These are phyloP conservation scores for Eretmocerus hayati DNA, from an alignment of 2,888 invertebrate species.

Conservation along the genomic window DNA sequence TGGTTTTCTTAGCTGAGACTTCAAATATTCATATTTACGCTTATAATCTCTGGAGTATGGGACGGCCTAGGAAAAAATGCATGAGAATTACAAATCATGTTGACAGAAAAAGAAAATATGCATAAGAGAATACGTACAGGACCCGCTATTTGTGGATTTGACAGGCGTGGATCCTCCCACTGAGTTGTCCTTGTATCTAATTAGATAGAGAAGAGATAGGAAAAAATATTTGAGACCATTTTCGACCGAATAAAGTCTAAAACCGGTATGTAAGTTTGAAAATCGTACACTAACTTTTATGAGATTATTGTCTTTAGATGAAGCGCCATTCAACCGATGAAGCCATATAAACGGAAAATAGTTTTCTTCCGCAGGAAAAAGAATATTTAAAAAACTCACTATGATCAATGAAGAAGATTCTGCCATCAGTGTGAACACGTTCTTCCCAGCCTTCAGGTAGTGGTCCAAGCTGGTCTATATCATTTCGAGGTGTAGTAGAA, in stretches of 20 bases:
- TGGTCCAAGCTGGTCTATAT: constrained; percentile 79
- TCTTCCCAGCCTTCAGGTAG: constrained; percentile 99
- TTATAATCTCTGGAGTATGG: constrained; percentile 99
- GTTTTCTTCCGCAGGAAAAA: too few relatives aligned
- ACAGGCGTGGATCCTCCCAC: constrained; percentile 98
- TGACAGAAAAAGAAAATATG: constrained; percentile 3
- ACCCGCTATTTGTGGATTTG: constrained; percentile 93
- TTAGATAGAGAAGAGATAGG: too few relatives aligned
- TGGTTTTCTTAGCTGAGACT: constrained; percentile 91
- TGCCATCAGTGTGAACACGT: constrained; percentile 87
- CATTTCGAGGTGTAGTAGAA: constrained; percentile 41
- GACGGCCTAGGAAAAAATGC: constrained; percentile 61
- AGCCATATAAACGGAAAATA: too few relatives aligned
- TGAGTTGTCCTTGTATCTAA: constrained; percentile 92
- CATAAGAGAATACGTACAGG: constrained; percentile 52
- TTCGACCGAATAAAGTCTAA: too few relatives aligned
- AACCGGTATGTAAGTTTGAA: too few relatives aligned
- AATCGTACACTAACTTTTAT: too few relatives aligned
- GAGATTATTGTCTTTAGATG: too few relatives aligned
- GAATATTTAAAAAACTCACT: constrained; percentile 68
- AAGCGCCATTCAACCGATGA: too few relatives aligned
- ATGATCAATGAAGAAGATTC: constrained; percentile 98
- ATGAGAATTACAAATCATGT: background rate
- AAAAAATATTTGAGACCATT: background rate
- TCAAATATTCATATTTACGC: constrained; percentile 97